Conservation (phyloP, 2,888 invertebrate species). For the Saturnia japonica region DNA sequence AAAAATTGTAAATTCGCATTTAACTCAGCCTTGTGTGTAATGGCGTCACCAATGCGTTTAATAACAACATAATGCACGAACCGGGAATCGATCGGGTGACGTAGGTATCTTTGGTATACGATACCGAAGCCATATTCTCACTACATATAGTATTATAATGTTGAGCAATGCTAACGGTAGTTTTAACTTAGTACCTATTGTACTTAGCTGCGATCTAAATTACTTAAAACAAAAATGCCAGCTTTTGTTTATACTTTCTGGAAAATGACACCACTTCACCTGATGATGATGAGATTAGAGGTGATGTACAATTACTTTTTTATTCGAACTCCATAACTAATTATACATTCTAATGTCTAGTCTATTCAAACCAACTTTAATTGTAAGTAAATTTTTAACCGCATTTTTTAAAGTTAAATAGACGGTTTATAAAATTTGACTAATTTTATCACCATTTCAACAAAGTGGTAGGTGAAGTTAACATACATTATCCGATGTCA, state of each 20-base stretch:
- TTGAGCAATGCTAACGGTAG: background rate
- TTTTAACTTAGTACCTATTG: background rate
- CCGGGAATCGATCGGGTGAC: constrained; percentile 2
- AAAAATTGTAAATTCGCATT: background rate
- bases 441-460: background rate
- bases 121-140: constrained; percentile 21
- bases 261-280: background rate
- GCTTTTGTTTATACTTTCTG: background rate
- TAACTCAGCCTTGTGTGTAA: background rate
- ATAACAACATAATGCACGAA: constrained; percentile 21
- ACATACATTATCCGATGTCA: background rate
- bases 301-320: background rate
- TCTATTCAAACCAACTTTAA: too few relatives aligned
- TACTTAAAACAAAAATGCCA: background rate
- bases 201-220: background rate
- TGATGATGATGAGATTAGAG: background rate
- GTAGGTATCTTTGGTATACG: constrained; percentile 11
- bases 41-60: background rate
- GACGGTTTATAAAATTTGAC: too few relatives aligned
- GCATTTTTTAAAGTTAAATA: too few relatives aligned
- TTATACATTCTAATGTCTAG: too few relatives aligned
- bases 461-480: background rate
- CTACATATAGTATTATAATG: background rate
- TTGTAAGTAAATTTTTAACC: too few relatives aligned
- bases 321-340: background rate